Base-by-base conservation (phyloP, 2,113 vertebrate genomes). In the Condylura cristata region DNA sequence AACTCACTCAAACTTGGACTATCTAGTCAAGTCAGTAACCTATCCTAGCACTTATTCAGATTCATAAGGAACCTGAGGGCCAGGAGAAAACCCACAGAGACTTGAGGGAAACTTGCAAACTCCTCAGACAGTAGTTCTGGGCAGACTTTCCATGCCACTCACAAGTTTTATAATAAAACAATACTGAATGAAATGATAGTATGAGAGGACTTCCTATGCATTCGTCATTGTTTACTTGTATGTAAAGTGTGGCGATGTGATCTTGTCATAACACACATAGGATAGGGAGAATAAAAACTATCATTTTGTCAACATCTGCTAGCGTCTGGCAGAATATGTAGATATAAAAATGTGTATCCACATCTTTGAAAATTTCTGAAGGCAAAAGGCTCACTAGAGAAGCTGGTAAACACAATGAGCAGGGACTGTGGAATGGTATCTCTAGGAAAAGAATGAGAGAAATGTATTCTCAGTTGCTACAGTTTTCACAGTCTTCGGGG, bases 341-440 rank as follows among this genome's bases (percentile, higher is more conserved):
- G 17, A 65, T 60, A 79, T 2, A 81, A 26, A 75, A 81, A 90
- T 41, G 63, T 84, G 12, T 79, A 1, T 11, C 44, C 14, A 79
- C 7, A 46, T 65, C 30, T 94, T 79, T 71, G 3, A 81, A 39
- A 65, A 56, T 86, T 65, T 90, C 44, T 85, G 8, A 93, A 96
- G 30, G n/a, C 20, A 82, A 14, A 79, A 90, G 34, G 8, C 22
- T 96, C 92, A 7, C 9, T 78, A 82, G 28, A 68, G n/a, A 41
- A 82, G 16, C 6, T 84, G 48, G 3, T 5, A 58, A 75, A 18
- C 30, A 28, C 3, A 34, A 75, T 16, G 20, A 68, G 3, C 34
- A 60, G 34, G 28, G 11, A 34, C 6, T 56, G 0, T n/a, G 51
- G 24, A 65, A 24, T 51, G 0, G 2, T 37, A 44, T 89, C 83